Evolutionary conservation across 2,888 invertebrate genomes (phyloP).

Genomic region (Euproctis similis): DNA sequence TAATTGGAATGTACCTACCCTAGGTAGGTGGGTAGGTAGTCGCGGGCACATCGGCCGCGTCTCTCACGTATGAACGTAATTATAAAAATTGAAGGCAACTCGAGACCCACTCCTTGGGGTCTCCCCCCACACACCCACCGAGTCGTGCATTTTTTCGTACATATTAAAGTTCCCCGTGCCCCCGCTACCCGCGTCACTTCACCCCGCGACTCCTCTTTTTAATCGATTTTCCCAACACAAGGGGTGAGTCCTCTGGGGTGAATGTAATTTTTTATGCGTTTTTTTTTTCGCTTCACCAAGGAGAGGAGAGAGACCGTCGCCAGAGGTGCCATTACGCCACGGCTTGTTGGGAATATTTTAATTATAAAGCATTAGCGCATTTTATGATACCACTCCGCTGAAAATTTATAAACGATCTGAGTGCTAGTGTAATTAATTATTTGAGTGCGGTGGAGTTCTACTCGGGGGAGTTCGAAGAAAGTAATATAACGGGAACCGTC

Average conservation of each 20-base stretch:
- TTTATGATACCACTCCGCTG: conserved; percentile 73
- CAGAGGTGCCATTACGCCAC: conserved; percentile 76
- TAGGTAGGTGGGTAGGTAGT: conserved; percentile 34
- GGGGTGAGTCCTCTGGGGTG: conserved; percentile 76
- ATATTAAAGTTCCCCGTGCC: conserved; percentile 68
- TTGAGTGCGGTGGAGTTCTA: conserved; percentile 75
- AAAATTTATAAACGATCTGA: conserved; percentile 73
- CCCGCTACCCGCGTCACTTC: conserved; percentile 47
- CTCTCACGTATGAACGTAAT: conserved; percentile 79
- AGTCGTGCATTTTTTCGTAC: conserved; percentile 76
- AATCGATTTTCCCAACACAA: conserved; percentile 76
- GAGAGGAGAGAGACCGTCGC: conserved; percentile 67
- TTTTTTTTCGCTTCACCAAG: no score
- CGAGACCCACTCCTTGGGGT: conserved; percentile 55
- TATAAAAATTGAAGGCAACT: conserved; percentile 75
- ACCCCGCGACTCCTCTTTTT: conserved; percentile 74
- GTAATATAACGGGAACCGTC: conserved; percentile 57
- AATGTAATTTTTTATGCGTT: conserved; percentile 78
- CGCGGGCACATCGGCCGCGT: conserved; percentile 29
- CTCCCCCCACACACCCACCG: conserved; percentile 66
- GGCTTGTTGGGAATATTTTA: conserved; percentile 78
- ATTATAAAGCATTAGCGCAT: conserved; percentile 77
- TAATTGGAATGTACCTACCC: no score
- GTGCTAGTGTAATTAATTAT: conserved; percentile 74
- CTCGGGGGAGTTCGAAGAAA: conserved; percentile 58